Evolutionary conservation across 1,140 invertebrate species (phyloP), one percentile per base, ranked within the genome.

Genomic region (Oryzaephilus surinamensis): DNA sequence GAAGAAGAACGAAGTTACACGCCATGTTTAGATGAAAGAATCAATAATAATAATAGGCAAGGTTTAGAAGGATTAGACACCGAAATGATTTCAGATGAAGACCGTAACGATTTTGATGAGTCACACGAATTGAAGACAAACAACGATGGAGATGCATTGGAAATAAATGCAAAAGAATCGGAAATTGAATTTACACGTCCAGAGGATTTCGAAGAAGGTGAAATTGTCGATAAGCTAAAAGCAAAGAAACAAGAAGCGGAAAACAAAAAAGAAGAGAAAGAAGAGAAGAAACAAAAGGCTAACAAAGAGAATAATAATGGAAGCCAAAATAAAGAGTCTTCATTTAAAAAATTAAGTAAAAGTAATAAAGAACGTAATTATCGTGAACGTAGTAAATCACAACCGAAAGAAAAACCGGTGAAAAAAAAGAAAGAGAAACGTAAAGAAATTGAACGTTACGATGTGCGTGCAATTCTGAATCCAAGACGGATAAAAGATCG

Each of bases 341-440:
- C 74, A 0, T 92, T 89, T 66, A 90, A 88, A 50, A 87, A 88
- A 58, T 63, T 84, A 1, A 81, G 81, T 6, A 87, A 83, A 53
- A 79, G 64, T 46, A 79, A 75, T 4, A 87, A 86, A 55, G 84
- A 84, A 44, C 64, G 86, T 34, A 87, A 84, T 51, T 92, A 90
- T 53, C 68, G 87, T 1, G 81, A 44, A 28, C 38, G 41, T n/a
- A 41, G 46, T n/a, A 51, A 49, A 32, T 48, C 51, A n/a, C 40
- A 42, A 2, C 28, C 20, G 13, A 44, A 40, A 36, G 48, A 50
- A 18, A 43, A 48, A 24, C 50, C 60, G 4, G 54, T 57, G 38
- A 50, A 58, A 29, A 58, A 71, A 32, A 76, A 76, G 39, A 78
- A 78, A 40, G 77, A 79, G 41, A 84, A 81, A 50, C 64, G 83